Evolutionary conservation across 2,797 vertebrate species (phyloP).

Genomic region (Tinamus major): DNA sequence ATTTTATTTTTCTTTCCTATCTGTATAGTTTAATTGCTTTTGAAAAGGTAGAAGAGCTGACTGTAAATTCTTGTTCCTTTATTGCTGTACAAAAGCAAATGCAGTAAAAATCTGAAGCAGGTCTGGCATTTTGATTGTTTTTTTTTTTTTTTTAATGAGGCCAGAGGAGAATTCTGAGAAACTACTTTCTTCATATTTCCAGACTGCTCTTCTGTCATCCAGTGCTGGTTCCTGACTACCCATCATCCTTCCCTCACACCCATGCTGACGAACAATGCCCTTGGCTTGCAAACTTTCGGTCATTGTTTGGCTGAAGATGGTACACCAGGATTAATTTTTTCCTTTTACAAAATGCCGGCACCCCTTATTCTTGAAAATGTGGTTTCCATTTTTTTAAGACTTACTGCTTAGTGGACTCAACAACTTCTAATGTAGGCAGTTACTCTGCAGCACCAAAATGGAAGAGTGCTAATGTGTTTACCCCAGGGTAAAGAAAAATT

Average conservation of each 20-base stretch:
- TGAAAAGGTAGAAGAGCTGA: conserved; percentile 5
- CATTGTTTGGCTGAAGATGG: not conserved
- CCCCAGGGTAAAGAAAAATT: not conserved
- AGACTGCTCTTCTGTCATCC: not conserved
- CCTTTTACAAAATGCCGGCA: not conserved
- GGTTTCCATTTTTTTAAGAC: not conserved
- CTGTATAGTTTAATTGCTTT: conserved; percentile 28
- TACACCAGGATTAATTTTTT: not conserved
- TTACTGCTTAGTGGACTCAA: not conserved
- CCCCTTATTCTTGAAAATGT: not conserved
- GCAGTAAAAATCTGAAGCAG: not conserved
- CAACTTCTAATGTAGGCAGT: not conserved
- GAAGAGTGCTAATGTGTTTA: accelerated
- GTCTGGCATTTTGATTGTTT: not conserved
- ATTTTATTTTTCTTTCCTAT: conserved; percentile 56
- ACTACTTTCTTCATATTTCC: not conserved
- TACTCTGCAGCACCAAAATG: not conserved
- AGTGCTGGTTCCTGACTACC: not conserved
- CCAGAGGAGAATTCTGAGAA: conserved; percentile 20
- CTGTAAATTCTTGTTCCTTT: not conserved
- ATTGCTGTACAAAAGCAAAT: not conserved
- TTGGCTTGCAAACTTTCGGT: not conserved
- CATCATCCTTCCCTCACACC: not conserved
- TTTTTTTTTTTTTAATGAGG: not conserved
- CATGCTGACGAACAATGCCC: not conserved